A percentile compares a stretch with the other conserved stretches of the same genome.
Conservation (phyloP, 2,888 invertebrate genomes). For the Bombylius discolor region DNA sequence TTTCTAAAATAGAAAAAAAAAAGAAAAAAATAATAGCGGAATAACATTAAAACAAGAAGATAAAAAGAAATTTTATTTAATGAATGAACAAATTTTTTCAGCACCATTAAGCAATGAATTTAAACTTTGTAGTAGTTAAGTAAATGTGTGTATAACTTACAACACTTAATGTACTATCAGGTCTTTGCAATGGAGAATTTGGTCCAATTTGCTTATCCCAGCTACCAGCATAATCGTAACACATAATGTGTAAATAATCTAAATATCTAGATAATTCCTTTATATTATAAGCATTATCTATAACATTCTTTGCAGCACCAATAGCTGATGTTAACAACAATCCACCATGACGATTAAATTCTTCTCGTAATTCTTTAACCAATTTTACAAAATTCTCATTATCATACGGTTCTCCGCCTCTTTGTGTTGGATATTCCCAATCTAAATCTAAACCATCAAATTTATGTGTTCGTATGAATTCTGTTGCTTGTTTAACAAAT, state of each 20-base stretch:
- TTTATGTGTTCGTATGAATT: constrained; percentile 43
- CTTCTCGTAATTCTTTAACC: constrained; percentile 63
- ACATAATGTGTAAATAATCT: constrained; percentile 71
- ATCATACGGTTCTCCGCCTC: constrained; percentile 62
- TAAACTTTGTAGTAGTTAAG: neutral
- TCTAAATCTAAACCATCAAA: constrained; percentile 42
- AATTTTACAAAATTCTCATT: constrained; percentile 62
- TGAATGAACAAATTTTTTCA: no score
- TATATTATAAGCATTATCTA: constrained; percentile 66
- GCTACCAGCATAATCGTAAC: constrained; percentile 78
- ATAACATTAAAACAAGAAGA: neutral
- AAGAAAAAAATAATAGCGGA: neutral
- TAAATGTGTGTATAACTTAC: constrained; percentile 39
- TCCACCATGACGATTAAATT: constrained; percentile 52
- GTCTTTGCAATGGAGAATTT: constrained; percentile 58
- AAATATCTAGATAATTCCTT: constrained; percentile 51
- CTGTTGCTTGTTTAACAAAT: constrained; percentile 58
- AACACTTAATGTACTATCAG: constrained; percentile 45
- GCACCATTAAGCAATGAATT: no score
- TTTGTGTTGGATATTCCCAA: constrained; percentile 73
- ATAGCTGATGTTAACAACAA: constrained; percentile 70
- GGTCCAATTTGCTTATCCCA: constrained; percentile 66
- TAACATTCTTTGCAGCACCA: constrained; percentile 61
- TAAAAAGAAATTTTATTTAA: neutral
- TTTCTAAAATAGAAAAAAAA: constrained; percentile 41